Evolutionary conservation across 2,888 invertebrate genomes (phyloP).

Genomic region (Cryptus armator): DNA sequence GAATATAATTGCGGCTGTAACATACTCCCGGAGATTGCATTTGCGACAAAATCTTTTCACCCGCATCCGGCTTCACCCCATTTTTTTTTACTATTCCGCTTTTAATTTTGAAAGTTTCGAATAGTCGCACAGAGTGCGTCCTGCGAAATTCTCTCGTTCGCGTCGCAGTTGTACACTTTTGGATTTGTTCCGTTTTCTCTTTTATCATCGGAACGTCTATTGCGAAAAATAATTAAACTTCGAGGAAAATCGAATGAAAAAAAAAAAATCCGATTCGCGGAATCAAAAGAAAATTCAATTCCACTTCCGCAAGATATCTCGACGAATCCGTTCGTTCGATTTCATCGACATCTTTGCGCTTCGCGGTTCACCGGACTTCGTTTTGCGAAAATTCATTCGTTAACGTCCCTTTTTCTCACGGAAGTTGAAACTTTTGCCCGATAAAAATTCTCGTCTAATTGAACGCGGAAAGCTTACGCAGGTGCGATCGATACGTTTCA

Average conservation of each 20-base stretch:
- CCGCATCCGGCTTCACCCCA: background rate
- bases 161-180: background rate
- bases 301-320: too few species aligned
- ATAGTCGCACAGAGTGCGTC: background rate
- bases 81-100: background rate
- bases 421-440: conserved; percentile 1
- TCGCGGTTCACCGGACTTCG: background rate
- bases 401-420: conserved; percentile 10
- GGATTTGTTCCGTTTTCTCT: background rate
- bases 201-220: background rate
- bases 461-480: background rate
- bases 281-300: too few species aligned
- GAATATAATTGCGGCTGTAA: conserved; percentile 37
- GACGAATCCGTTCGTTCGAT: too few species aligned
- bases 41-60: background rate
- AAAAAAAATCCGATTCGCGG: background rate
- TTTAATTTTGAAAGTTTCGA: background rate
- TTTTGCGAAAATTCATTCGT: conserved; percentile 18
- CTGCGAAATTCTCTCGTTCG: background rate
- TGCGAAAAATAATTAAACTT: background rate
- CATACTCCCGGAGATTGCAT: conserved; percentile 21
- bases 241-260: background rate
- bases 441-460: conserved; percentile 1
- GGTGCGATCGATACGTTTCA: conserved; percentile 14
- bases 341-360: too few species aligned